Evolutionary conservation across 2,797 vertebrate genomes (phyloP), one percentile per base, ranked within the genome.

Genomic region (Coilia nasus): DNA sequence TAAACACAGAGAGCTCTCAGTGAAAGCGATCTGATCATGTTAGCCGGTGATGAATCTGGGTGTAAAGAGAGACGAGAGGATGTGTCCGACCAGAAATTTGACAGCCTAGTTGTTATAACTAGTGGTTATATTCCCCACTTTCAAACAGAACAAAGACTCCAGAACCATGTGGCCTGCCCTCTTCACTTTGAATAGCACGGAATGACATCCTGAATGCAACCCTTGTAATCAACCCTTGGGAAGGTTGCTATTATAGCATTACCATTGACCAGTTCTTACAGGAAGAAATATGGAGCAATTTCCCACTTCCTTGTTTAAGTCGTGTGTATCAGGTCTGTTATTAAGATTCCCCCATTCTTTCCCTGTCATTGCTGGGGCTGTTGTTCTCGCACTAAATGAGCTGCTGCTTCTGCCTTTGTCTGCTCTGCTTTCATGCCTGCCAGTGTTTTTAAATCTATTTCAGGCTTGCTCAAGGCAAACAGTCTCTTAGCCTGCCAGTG

Each of bases 251-350:
- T 85, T 90, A 87, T 88, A 88, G 75, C 86, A 84, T 82, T 81
- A 84, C 84, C 88, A 92, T 94, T 94, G 94, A 93, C 92, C 93
- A 93, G 71, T 91, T 90, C 92, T 93, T 90, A 91, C 85, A 57
- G 84, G 87, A 86, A 87, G 88, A 85, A 87, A 89, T 90, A 83
- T 84, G 87, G 19, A 78, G 71, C 71, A 21, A 78, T 78, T 78
- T 75, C 41, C 71, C 35, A 78, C 71, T 19, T 78, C 71, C 71
- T 5, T 78, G 71, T 78, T 78, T 44, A 78, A 19, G 71, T 44
- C 31, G 19, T 78, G 67, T 35, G 71, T 41, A 78, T 78, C 17
- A 64, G 67, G 84, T 41, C 80, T 89, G 67, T 86, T 86, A 84
- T 46, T 88, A 78, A 59, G 81, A 84, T 84, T 90, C 90, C 89